Evolutionary conservation across 2,797 vertebrate genomes (phyloP), one percentile per base, ranked within the genome.

Genomic region (Furcifer pardalis): DNA sequence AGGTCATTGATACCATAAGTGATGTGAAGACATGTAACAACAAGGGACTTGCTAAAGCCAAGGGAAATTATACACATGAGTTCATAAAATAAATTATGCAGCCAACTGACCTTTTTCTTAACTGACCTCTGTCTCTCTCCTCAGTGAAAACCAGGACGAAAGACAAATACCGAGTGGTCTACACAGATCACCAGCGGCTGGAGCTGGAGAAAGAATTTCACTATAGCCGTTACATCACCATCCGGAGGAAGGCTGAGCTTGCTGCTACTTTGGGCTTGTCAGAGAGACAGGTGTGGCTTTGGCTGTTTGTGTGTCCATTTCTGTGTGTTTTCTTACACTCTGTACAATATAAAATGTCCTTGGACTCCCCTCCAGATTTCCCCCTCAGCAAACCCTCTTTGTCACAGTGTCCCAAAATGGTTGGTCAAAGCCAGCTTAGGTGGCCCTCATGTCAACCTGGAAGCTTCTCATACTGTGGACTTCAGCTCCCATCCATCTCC

Each of bases 91-190:
- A 42, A 52, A 35, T 17, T 2, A n/a, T 73, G 59, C 6, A 52
- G 56, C 32, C 30, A 32, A 9, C 30, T 83, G 75, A 42, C 85
- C 23, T 81, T 27, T 81, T 27, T 81, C 84, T 81, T 68, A 40
- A 19, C 83, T 91, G 79, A 4, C 27, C 73, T 59, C 82, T 42
- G 82, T 89, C 91, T 95, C 52, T 94, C 87, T 89, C 82, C 75
- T 69, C 93, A 96, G 95, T 95, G 92, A 97, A 97, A 94, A 97
- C 96, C 79, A 93, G 96, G 89, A 96, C 96, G 42, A 96, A 96
- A 93, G 96, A 96, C 90, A 96, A 96, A 88, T 96, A 96, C 83
- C 94, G 96, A 2, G 96, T 96, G 2, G 96, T 96, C 83, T 96
- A 96, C 92, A 96, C 96, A 0, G 96, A 96, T 92, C 95, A 96